A percentile compares a stretch with the other conserved stretches of the same genome.
Evolutionary conservation across 2,888 invertebrate species (phyloP).

Genomic region (Caprella mutica): DNA sequence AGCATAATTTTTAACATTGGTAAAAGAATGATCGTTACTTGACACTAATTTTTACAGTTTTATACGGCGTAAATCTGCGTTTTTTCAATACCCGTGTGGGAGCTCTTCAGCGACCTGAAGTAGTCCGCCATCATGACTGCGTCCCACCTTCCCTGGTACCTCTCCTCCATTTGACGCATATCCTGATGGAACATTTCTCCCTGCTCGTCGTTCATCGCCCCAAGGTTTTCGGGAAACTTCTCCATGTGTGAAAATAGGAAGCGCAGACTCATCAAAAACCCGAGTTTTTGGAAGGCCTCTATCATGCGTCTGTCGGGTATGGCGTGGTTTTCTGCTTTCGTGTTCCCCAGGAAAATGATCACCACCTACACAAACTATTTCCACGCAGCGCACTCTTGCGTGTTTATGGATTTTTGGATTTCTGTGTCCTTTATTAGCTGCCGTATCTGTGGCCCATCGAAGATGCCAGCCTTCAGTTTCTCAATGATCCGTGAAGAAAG

Average conservation of each 20-base stretch:
- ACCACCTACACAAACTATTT: slow-evolving; percentile 12
- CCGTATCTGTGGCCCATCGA: slow-evolving; percentile 14
- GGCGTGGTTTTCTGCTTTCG: slow-evolving; percentile 1
- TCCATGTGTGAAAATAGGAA: slow-evolving; percentile 39
- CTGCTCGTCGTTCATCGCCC: slow-evolving; percentile 39
- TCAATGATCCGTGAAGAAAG: slow-evolving; percentile 11
- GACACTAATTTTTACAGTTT: too few species aligned
- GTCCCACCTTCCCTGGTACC: slow-evolving; percentile 38
- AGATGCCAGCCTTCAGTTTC: slow-evolving; percentile 7
- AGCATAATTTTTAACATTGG: too few species aligned
- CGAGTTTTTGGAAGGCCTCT: slow-evolving; percentile 32
- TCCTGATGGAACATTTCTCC: slow-evolving; percentile 41
- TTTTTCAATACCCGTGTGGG: too few species aligned
- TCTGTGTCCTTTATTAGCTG: slow-evolving; percentile 21
- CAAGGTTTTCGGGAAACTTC: slow-evolving; percentile 40
- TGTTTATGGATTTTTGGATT: slow-evolving; percentile 1
- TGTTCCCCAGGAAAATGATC: slow-evolving; percentile 8
- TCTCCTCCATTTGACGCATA: slow-evolving; percentile 37
- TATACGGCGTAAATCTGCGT: too few species aligned
- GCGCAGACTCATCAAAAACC: slow-evolving; percentile 39
- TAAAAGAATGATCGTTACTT: too few species aligned
- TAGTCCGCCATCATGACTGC: slow-evolving; percentile 39
- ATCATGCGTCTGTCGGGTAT: slow-evolving; percentile 8
- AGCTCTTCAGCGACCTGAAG: slow-evolving; percentile 37
- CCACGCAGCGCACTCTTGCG: slow-evolving; percentile 8